These are phyloP conservation scores for Carollia perspicillata DNA, from an alignment of 2,113 vertebrate species.

Conservation along the genomic window DNA sequence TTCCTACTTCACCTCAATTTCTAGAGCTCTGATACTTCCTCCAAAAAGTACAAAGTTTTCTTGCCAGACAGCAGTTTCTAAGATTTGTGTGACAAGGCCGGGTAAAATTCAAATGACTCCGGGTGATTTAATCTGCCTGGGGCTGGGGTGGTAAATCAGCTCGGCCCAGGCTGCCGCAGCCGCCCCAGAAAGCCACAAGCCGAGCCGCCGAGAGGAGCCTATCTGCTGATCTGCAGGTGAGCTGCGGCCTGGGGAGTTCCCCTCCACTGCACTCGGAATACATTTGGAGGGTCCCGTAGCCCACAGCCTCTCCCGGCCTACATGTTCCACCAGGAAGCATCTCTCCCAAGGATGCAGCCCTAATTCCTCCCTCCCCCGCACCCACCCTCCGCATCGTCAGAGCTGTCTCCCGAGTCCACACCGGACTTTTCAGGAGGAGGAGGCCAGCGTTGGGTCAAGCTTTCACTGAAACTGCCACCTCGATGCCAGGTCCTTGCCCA, in stretches of 20 bases:
- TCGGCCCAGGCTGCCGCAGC: constrained; percentile 74
- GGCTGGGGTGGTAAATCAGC: constrained; percentile 82
- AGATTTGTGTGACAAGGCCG: constrained; percentile 84
- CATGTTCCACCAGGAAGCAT: constrained; percentile 39
- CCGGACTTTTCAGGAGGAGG: background rate
- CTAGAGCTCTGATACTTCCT: constrained; percentile 63
- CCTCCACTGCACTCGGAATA: constrained; percentile 65
- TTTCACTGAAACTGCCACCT: constrained; percentile 26
- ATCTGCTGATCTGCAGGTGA: constrained; percentile 82
- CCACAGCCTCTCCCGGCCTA: constrained; percentile 43
- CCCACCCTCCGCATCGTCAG: background rate
- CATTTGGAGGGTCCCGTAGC: constrained; percentile 56
- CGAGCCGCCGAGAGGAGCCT: constrained; percentile 66
- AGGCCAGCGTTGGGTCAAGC: background rate
- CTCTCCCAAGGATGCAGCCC: background rate
- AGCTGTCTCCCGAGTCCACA: background rate
- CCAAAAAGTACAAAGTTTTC: constrained; percentile 74
- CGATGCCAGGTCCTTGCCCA: background rate
- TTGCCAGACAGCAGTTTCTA: constrained; percentile 81
- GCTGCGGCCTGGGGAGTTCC: constrained; percentile 42
- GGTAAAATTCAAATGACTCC: constrained; percentile 85
- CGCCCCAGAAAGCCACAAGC: constrained; percentile 79
- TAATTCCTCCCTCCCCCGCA: background rate
- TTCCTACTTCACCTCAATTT: constrained; percentile 47
- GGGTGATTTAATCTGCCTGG: constrained; percentile 83